Base-by-base conservation (phyloP, 1,140 invertebrate species). In the Drosophila leontia region DNA sequence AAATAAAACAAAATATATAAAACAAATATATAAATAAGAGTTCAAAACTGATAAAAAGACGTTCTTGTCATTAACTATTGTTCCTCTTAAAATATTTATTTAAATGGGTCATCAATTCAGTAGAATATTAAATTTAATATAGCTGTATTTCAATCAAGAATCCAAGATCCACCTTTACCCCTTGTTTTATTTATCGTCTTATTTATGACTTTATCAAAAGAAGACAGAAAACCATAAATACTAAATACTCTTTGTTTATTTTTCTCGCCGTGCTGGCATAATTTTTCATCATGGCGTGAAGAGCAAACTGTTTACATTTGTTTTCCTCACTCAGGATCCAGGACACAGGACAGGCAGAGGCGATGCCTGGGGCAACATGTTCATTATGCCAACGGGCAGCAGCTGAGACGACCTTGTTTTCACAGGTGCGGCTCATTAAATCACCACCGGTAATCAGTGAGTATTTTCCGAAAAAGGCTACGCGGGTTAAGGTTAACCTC, bases 241-340 rank as follows among this genome's bases (percentile, higher is more conserved):
- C 34, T 7, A 37, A 4, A 3, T 0, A 37, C 11, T 35, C 1
- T 23, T 23, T 23, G 34, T 15, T 15, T 23, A 42, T 34, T 68
- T 68, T 47, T 56, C 34, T 19, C 64, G 19, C 55, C 63, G 50
- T 58, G 51, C 44, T 41, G 64, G 80, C 63, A 75, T 87, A 82
- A 87, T 87, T 88, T 88, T 83, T 87, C 84, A 88, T 87, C 77
- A 70, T 58, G 84, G 77, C 80, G 67, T 78, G 65, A 88, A 83
- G 78, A 80, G 78, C 77, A 88, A 87, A 88, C 84, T 80, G 84
- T 84, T 87, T 87, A 88, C 83, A 87, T 87, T 87, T 88, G 72
- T 83, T 77, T 74, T 70, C 68, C 82, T 67, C 48, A 80, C 34
- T 59, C 64, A 42, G 70, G 32, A 58, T 51, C 55, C 39, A 44